phyloP scores from a whole-genome alignment of 2,797 vertebrate species.

The Anisognathus igniventris region DNA sequence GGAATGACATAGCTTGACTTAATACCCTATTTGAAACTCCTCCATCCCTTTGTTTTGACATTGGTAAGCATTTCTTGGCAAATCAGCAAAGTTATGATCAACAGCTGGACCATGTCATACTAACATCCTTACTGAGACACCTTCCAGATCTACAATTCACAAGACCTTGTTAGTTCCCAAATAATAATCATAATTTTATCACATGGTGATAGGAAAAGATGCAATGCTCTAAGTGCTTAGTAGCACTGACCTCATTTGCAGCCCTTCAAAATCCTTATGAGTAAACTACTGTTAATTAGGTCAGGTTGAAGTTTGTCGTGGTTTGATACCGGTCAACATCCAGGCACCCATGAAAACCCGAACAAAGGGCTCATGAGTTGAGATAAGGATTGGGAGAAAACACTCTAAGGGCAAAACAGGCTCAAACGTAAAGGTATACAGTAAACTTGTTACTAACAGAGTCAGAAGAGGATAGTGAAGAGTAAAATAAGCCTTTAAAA shows the following conservation, averaged over 20 bases:
- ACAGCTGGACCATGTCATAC: neutral
- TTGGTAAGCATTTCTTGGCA: neutral
- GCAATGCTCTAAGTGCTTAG: neutral
- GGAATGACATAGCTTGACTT: neutral
- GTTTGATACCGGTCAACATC: neutral
- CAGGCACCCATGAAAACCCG: rapidly evolving
- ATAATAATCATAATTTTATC: neutral
- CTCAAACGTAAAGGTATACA: neutral
- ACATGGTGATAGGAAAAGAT: neutral
- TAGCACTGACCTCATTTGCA: neutral
- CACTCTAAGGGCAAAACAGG: neutral
- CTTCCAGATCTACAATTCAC: neutral
- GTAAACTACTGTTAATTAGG: neutral
- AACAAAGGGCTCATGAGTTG: neutral
- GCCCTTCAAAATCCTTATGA: neutral
- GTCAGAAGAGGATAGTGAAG: neutral
- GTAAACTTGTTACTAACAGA: neutral
- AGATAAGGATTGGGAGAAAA: neutral
- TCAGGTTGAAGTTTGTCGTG: neutral
- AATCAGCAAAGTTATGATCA: neutral
- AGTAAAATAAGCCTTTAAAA: neutral
- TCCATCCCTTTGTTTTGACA: neutral
- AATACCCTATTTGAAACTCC: neutral
- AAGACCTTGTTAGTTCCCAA: neutral
- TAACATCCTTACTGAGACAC: neutral